Evolutionary conservation across 2,888 invertebrate species (phyloP), one percentile per base, ranked within the genome.

Genomic region (Podotricha telesiphe): DNA sequence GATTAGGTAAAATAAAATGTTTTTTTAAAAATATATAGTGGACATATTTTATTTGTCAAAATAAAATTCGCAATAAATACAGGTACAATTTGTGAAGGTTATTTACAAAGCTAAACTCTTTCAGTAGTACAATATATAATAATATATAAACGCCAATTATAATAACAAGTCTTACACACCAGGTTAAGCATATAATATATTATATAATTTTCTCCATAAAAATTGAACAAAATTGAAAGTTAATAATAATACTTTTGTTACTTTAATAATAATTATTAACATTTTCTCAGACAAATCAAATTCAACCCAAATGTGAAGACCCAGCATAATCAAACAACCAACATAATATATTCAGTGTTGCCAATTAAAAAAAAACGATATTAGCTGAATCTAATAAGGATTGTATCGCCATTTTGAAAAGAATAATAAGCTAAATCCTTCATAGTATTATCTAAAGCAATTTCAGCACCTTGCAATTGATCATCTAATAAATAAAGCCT

Each of bases 381-480:
- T 77, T 89, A 93, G 79, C 88, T 88, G 94, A 94, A 96, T 78
- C 94, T 94, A 10, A 96, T 96, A 71, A 96, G 88, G 76, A 98
- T 95, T 70, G 94, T 95, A 87, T 98, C 98, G 70, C 96, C 97
- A 79, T 96, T 95, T 88, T 97, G 96, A 50, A 98, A 92, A 0
- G 98, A 97, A 87, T 96, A 98, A 85, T 95, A 97, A 61, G 95
- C 95, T 51, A 98, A 89, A 79, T 96, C 96, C 85, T 97, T 96
- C 80, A 97, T 95, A 70, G 95, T 95, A 83, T 98, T 97, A 75
- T 98, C 96, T 75, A 98, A 86, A 68, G 93, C 91, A 76, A 98
- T 96, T 81, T 96, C 95, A 11, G 96, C 94, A 19, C 95, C 94
- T 6, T 94, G 85, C 86, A 94, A 91, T 75, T 93, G 88, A 13